Percentiles rank a stretch among this genome's conserved stretches.
Evolutionary conservation across 2,888 invertebrate species (phyloP).

Genomic region (Tachystola acroxantha): DNA sequence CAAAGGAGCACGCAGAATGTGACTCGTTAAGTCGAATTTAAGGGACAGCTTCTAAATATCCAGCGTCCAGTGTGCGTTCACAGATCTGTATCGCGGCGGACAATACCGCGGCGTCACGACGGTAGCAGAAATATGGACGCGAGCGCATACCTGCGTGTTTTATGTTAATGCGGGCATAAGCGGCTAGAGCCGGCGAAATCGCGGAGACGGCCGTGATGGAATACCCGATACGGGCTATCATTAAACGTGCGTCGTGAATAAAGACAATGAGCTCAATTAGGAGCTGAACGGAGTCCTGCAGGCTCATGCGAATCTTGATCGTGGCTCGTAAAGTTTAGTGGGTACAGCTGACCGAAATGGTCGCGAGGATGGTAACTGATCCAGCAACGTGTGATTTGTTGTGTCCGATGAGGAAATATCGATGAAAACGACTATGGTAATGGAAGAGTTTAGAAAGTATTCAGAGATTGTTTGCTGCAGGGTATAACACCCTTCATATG

Average conservation of each 20-base stretch:
- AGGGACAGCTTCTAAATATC: slow-evolving; percentile 74
- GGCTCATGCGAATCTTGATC: neutral
- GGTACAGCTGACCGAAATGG: too few relatives aligned
- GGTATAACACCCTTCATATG: too few relatives aligned
- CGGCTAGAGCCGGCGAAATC: slow-evolving; percentile 49
- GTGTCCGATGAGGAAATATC: too few relatives aligned
- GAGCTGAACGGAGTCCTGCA: slow-evolving; percentile 2
- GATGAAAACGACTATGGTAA: too few relatives aligned
- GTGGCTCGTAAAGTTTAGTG: neutral
- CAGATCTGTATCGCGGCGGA: slow-evolving; percentile 71
- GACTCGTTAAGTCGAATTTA: slow-evolving; percentile 73
- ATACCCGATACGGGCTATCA: slow-evolving; percentile 46
- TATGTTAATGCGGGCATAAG: slow-evolving; percentile 71
- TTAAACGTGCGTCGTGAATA: slow-evolving; percentile 14
- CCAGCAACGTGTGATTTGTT: too few relatives aligned
- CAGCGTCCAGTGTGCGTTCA: slow-evolving; percentile 64
- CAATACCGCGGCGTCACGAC: slow-evolving; percentile 73
- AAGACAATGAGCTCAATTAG: slow-evolving; percentile 33
- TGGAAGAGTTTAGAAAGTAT: too few relatives aligned
- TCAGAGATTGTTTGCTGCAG: too few relatives aligned
- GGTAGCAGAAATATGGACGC: slow-evolving; percentile 72
- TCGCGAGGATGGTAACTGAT: too few relatives aligned
- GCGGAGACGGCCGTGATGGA: slow-evolving; percentile 56
- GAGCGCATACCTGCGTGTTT: slow-evolving; percentile 64
- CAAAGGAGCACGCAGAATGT: slow-evolving; percentile 66